A percentile compares a stretch with the other conserved stretches of the same genome.
These are phyloP conservation scores for Ophioninae sp. DNA, from an alignment of 2,888 invertebrate genomes.

Conservation along the genomic window DNA sequence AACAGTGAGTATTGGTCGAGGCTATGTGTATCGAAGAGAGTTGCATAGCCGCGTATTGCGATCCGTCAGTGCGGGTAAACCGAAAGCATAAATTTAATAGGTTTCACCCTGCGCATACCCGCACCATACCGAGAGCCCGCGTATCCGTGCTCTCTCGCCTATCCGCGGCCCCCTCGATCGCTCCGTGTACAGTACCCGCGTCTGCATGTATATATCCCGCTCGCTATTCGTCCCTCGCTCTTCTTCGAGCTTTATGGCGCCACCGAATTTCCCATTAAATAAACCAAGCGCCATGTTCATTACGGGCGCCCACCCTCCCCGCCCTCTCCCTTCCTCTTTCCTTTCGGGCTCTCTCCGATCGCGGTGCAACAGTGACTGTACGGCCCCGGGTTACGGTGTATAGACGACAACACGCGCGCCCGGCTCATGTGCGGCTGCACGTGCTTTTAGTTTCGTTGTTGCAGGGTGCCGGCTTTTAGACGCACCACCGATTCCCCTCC, in stretches of 20 bases:
- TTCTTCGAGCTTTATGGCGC: slow-evolving; percentile 80
- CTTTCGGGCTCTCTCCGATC: slow-evolving; percentile 50
- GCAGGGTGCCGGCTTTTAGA: slow-evolving; percentile 64
- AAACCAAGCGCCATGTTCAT: slow-evolving; percentile 80
- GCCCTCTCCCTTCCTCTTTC: slow-evolving; percentile 39
- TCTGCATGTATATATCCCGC: slow-evolving; percentile 56
- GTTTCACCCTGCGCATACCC: slow-evolving; percentile 72
- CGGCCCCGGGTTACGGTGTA: slow-evolving; percentile 36
- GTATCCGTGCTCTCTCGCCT: slow-evolving; percentile 32
- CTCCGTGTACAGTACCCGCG: slow-evolving; percentile 25
- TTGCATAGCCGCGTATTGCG: slow-evolving; percentile 77
- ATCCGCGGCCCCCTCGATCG: slow-evolving; percentile 32
- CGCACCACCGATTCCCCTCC: slow-evolving; percentile 44
- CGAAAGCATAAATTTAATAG: slow-evolving; percentile 81
- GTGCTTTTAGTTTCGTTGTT: slow-evolving; percentile 64
- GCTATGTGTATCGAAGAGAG: slow-evolving; percentile 49
- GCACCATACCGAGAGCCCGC: slow-evolving; percentile 30
- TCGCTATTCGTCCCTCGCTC: slow-evolving; percentile 62
- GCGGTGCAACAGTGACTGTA: slow-evolving; percentile 52
- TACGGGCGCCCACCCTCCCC: slow-evolving; percentile 70
- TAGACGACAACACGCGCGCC: slow-evolving; percentile 15
- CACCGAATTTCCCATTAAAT: slow-evolving; percentile 81
- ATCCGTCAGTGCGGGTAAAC: slow-evolving; percentile 81
- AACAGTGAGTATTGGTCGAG: slow-evolving; percentile 66
- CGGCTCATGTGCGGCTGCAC: slow-evolving; percentile 61